These are phyloP conservation scores for Chionomys nivalis DNA, from an alignment of 2,113 vertebrate genomes.

Conservation along the genomic window DNA sequence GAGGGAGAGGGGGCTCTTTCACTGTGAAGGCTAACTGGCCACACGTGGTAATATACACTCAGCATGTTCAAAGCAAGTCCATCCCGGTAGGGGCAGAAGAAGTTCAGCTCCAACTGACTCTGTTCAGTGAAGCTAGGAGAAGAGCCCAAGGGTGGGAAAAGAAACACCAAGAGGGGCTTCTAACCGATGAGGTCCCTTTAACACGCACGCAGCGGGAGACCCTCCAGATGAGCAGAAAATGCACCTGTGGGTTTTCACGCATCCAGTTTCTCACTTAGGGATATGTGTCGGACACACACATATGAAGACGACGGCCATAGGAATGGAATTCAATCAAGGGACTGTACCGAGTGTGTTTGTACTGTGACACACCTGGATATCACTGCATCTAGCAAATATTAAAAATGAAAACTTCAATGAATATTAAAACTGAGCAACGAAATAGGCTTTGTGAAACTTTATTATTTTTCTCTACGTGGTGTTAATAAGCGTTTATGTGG, in stretches of 20 bases:
- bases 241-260: neutral
- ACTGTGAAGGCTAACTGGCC: neutral
- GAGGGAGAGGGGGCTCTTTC: neutral
- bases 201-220: neutral
- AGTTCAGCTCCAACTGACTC: neutral
- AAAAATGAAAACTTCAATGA: neutral
- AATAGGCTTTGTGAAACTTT: neutral
- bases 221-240: neutral
- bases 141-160: accelerated
- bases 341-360: neutral
- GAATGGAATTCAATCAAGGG: neutral
- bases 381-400: neutral
- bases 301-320: neutral
- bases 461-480: neutral
- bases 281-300: neutral
- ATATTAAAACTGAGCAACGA: neutral
- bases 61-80: neutral
- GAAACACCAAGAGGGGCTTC: neutral
- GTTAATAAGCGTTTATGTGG: neutral
- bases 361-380: neutral
- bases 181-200: neutral
- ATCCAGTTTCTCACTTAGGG: neutral
- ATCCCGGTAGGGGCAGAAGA: neutral
- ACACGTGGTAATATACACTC: no score
- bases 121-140: neutral